Base-by-base conservation (phyloP, 1,140 invertebrate species). In the Nasonia vitripennis region DNA sequence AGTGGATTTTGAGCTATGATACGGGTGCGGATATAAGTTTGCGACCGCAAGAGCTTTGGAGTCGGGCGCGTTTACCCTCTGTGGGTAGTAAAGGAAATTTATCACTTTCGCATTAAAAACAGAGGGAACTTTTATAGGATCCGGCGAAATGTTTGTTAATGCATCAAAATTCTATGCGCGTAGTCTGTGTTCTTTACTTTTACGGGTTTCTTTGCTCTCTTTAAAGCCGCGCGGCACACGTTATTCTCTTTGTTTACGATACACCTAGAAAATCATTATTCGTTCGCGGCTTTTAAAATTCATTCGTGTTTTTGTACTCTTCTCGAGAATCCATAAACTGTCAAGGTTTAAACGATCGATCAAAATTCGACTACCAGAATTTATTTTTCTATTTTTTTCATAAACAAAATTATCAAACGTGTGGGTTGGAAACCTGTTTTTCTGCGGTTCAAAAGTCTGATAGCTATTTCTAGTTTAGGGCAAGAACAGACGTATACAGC, bases 141-240 rank as follows among this genome's bases (percentile, higher is more conserved):
- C 20, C 55, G n/a, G 78, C 14, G n/a, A 14, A 71, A 70, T 81
- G 7, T 81, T 81, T 81, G 67, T 81, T 70, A 81, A 78, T 48
- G 9, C 77, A 55, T 78, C 27, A 41, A 78, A 78, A 81, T 81
- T 81, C 67, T 71, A 37, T 81, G 34, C 4, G 37, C 37, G 14
- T 6, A 71, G 37, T 81, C 41, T 81, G 23, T 34, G 41, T 41
- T 81, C 11, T 10, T 37, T 12, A 23, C 45, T 70, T 68, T 81
- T 81, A 81, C 20, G 67, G 68, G 41, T 81, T 48, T 27, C 20
- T 81, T 70, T 67, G 27, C 45, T n/a, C 1, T 27, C 27, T 70
- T 70, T 70, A 81, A 48, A 81, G 17, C 41, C 12, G 5, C 45
- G 11, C 45, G 3, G 2, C 1, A n/a, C 55, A 62, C 4, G 55